These are phyloP conservation scores for Pollachius pollachius DNA, from an alignment of 2,113 vertebrate genomes.

Conservation along the genomic window DNA sequence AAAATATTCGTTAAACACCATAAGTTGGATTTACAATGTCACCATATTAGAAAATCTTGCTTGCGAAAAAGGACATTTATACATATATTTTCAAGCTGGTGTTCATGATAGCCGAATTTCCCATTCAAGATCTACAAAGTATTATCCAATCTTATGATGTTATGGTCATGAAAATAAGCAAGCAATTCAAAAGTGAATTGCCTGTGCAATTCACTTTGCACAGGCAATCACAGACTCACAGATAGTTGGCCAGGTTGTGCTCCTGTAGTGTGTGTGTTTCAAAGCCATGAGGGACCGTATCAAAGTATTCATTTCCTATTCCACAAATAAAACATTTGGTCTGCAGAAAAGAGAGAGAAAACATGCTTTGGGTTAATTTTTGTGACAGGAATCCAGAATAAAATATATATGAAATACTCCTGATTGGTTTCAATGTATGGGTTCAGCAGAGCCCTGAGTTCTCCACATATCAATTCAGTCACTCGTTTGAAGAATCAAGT, in stretches of 20 bases:
- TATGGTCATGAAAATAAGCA: neutral
- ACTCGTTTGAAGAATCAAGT: too few species aligned
- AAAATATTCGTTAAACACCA: neutral
- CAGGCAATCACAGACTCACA: constrained; percentile 59
- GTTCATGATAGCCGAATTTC: neutral
- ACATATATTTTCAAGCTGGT: neutral
- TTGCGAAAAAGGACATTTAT: neutral
- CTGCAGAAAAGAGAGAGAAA: constrained; percentile 45
- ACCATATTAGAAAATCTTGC: neutral
- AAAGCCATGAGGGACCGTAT: constrained; percentile 73
- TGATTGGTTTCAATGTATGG: too few species aligned
- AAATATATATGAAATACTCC: too few species aligned
- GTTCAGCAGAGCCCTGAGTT: too few species aligned
- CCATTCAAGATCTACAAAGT: neutral
- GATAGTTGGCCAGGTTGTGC: constrained; percentile 75
- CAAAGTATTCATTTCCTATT: constrained; percentile 75
- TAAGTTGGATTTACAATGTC: neutral
- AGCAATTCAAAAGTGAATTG: neutral
- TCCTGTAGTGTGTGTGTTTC: constrained; percentile 76
- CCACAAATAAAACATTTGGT: constrained; percentile 79
- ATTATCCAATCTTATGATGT: neutral
- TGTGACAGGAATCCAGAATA: too few species aligned
- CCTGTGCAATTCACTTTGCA: too few species aligned
- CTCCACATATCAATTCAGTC: too few species aligned
- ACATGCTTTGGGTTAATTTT: neutral